These are phyloP conservation scores for Nemopilema nomurai DNA, from an alignment of 30 jellyfish, hydroid and myxozoan species.

Conservation along the genomic window DNA sequence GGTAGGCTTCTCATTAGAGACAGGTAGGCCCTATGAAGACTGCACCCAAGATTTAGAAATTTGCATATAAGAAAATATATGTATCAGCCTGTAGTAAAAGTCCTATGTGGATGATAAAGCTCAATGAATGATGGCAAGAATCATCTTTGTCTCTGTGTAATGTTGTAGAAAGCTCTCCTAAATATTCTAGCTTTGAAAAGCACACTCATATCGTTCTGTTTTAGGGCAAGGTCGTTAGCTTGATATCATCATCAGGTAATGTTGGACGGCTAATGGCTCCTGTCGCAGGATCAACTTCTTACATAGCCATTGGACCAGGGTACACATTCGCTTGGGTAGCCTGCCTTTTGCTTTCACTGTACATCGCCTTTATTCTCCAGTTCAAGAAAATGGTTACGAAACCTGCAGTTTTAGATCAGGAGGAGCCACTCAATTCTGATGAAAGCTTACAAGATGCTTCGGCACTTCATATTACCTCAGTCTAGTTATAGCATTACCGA, in stretches of 20 bases:
- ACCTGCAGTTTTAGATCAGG: background rate
- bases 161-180: too few species aligned
- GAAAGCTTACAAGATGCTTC: background rate
- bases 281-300: constrained; percentile 43
- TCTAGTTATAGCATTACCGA: too few species aligned
- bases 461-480: background rate
- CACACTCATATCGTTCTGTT: background rate
- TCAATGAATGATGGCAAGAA: too few species aligned
- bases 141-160: too few species aligned
- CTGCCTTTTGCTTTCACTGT: background rate
- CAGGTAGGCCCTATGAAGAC: too few species aligned
- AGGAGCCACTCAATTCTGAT: background rate
- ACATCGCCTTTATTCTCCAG: constrained; percentile 1
- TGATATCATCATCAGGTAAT: constrained; percentile 52
- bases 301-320: constrained; percentile 53
- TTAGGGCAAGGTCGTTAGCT: constrained; percentile 43
- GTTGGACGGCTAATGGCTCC: constrained; percentile 66
- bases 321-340: constrained; percentile 43
- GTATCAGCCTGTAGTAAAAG: too few species aligned
- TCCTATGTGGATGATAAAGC: too few species aligned
- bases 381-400: constrained; percentile 6
- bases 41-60: too few species aligned
- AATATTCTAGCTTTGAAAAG: background rate
- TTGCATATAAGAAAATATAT: too few species aligned
- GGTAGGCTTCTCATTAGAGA: constrained; percentile 13